Evolutionary conservation across 2,113 vertebrate species (phyloP), one percentile per base, ranked within the genome.

Genomic region (Monarcha castaneiventris): DNA sequence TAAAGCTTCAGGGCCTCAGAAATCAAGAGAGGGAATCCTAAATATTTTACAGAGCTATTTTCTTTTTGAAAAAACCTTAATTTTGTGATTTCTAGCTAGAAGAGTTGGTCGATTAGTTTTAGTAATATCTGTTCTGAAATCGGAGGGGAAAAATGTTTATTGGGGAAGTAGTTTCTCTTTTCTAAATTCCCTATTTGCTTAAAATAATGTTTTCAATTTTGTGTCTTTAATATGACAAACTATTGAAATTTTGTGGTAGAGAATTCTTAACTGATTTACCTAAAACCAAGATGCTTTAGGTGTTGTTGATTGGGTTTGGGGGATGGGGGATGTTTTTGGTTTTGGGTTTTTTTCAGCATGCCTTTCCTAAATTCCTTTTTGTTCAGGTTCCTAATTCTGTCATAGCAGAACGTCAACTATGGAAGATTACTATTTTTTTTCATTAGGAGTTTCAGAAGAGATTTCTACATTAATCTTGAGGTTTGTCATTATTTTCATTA

Each of bases 271-370:
- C 25, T 29, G 7, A 10, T 41, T 84, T 58, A 46, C 30, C 61
- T 58, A 29, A 59, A 75, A 16, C 9, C 10, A 21, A 26, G 25
- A 17, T 54, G 7, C 11, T 17, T n/a, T 33, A 41, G 56, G 48
- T 23, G 22, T 13, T 33, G 52, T 2, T 33, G n/a, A 20, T 74
- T 66, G 30, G 29, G 10, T 13, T 66, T 4, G 13, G 14, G 21
- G 35, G 7, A 19, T 1, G 3, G 16, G 5, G 10, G 7, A 2
- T 11, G 22, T 25, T 32, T 37, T 16, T 49, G 32, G 13, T 7
- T 7, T 12, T 9, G 11, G 13, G 3, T 16, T 48, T 22, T 51
- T 67, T 13, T 44, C 21, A 72, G 13, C n/a, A 39, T 64, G 29
- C 18, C 25, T 77, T 77, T 86, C 16, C 23, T 61, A 41, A 41